Conservation (phyloP, 2,113 vertebrate genomes). For the Aptenodytes forsteri region DNA sequence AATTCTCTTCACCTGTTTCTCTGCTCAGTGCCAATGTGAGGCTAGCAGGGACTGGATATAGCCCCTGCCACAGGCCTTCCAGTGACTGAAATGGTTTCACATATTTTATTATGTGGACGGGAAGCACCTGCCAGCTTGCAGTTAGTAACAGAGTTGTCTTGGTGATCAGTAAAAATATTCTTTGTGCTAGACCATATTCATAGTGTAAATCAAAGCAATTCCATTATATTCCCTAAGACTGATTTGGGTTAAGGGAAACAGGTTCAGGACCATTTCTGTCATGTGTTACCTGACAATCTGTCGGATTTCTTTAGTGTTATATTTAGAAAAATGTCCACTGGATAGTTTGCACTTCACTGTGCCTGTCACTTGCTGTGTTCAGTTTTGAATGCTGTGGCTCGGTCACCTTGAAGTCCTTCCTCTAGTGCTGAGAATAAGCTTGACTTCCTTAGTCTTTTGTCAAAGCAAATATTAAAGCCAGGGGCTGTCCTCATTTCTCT, state of each 20-base stretch:
- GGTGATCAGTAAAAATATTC: neutral
- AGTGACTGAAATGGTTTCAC: neutral
- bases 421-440: neutral
- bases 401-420: neutral
- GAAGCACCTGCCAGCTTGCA: neutral
- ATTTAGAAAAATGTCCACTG: neutral
- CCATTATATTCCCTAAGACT: neutral
- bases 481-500: neutral
- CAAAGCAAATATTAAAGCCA: neutral
- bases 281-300: neutral
- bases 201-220: neutral
- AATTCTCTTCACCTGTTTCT: neutral
- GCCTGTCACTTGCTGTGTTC: neutral
- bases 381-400: neutral
- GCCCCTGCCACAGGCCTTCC: neutral
- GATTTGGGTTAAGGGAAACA: neutral
- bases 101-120: neutral
- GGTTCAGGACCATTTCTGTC: neutral
- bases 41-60: neutral
- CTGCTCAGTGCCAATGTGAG: neutral
- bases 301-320: neutral
- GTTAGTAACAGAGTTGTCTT: neutral
- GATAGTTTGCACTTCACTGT: neutral
- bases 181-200: neutral
- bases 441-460: neutral